phyloP scores from a whole-genome alignment of 1,140 invertebrate species.

The Rhynchophorus ferrugineus region DNA sequence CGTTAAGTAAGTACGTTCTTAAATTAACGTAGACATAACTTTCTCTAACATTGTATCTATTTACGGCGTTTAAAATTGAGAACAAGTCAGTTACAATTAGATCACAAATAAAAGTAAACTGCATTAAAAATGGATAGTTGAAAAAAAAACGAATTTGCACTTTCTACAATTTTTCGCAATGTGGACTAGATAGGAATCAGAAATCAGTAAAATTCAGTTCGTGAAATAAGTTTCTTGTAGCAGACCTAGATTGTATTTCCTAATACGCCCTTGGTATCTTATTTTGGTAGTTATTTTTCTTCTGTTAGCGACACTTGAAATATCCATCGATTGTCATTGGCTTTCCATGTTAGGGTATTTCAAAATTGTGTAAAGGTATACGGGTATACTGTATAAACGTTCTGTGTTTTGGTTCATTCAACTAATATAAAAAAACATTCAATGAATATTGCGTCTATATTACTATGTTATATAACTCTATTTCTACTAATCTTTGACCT shows the following conservation, averaged over 20 bases:
- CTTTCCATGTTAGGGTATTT: constrained; percentile 9
- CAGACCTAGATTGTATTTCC: constrained; percentile 10
- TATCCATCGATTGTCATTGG: constrained; percentile 16
- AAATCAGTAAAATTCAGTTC: not conserved
- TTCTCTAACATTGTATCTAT: constrained; percentile 23
- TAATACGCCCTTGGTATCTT: constrained; percentile 13
- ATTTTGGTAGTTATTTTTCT: constrained; percentile 9
- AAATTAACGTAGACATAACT: constrained; percentile 15
- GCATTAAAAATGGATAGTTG: constrained; percentile 5
- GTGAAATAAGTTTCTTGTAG: constrained; percentile 7
- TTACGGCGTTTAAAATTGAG: constrained; percentile 22
- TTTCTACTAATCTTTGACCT: too few species aligned
- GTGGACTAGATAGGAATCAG: not conserved
- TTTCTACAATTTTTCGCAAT: constrained; percentile 15
- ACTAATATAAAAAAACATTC: too few species aligned
- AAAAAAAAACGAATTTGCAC: constrained; percentile 8
- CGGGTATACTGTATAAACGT: not conserved
- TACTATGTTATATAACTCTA: too few species aligned
- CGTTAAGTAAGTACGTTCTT: constrained; percentile 12
- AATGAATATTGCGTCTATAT: too few species aligned
- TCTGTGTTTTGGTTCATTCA: too few species aligned
- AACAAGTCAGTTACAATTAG: constrained; percentile 15
- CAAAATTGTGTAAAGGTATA: constrained; percentile 7
- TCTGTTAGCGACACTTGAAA: constrained; percentile 5
- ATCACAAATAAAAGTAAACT: constrained; percentile 15